Percentiles rank a stretch among this genome's conserved stretches.
Conservation (phyloP, 2,888 invertebrate genomes). For the Litoditis marina region DNA sequence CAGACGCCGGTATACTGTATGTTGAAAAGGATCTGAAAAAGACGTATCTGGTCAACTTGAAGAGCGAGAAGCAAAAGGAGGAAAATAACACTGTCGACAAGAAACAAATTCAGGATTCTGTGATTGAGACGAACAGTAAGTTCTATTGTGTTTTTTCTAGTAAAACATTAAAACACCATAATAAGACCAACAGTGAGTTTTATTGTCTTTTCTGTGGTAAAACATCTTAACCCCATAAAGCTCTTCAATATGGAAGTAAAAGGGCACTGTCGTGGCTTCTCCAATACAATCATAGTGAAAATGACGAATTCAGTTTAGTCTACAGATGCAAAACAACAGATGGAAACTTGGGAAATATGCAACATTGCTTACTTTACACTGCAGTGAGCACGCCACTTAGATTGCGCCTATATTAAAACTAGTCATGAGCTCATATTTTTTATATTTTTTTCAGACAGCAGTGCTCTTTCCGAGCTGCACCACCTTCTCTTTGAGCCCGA, state of each 20-base stretch:
- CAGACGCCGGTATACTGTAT: conserved; percentile 32
- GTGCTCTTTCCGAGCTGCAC: conserved; percentile 8
- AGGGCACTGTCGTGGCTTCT: too few relatives aligned
- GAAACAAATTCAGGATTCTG: conserved; percentile 30
- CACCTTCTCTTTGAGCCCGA: neutral
- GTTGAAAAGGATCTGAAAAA: conserved; percentile 33
- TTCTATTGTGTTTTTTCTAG: conserved; percentile 1
- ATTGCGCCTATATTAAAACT: neutral
- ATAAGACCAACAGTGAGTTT: too few relatives aligned
- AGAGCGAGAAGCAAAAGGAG: conserved; percentile 4
- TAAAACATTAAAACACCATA: too few relatives aligned
- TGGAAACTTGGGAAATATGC: too few relatives aligned
- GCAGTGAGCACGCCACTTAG: too few relatives aligned
- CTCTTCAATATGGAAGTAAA: too few relatives aligned
- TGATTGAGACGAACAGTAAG: conserved; percentile 37
- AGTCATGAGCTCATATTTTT: neutral
- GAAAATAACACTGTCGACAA: conserved; percentile 24
- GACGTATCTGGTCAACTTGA: conserved; percentile 23
- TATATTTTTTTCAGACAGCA: conserved; percentile 5
- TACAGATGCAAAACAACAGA: too few relatives aligned
- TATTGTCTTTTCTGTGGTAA: neutral
- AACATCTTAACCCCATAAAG: too few relatives aligned
- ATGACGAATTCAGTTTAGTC: too few relatives aligned
- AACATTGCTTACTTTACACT: too few relatives aligned
- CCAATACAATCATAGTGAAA: too few relatives aligned